Percentiles rank a stretch among this genome's conserved stretches.
Evolutionary conservation across 2,113 vertebrate species (phyloP).

Genomic region (Brachypodius melanocephalos): DNA sequence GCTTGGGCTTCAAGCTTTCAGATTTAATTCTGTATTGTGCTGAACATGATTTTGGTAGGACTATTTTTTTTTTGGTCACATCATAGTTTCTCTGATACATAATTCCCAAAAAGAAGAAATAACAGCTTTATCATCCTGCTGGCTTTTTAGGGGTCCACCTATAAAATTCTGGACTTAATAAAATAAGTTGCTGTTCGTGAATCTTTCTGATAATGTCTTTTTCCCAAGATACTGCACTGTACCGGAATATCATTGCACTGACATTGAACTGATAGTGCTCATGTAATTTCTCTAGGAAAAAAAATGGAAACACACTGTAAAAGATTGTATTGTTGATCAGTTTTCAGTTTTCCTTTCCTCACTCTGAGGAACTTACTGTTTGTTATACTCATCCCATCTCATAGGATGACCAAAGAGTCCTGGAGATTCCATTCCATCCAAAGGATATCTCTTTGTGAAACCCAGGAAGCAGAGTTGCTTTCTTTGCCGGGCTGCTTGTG

Average conservation of each 20-base stretch:
- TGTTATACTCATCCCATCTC: not conserved
- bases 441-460: not conserved
- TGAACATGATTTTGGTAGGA: not conserved
- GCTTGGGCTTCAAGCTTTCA: not conserved
- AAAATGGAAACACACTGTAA: not conserved
- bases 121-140: not conserved
- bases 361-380: not conserved
- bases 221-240: not conserved
- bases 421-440: not conserved
- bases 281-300: not conserved
- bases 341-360: not conserved
- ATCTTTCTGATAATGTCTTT: not conserved
- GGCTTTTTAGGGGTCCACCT: not conserved
- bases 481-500: not conserved
- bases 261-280: not conserved
- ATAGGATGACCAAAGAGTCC: not conserved
- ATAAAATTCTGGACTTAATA: not conserved
- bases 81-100: not conserved
- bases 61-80: not conserved
- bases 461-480: not conserved
- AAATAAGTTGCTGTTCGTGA: not conserved
- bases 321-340: not conserved
- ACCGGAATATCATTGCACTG: not conserved
- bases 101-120: not conserved
- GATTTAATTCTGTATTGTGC: not conserved